phyloP scores from a whole-genome alignment of 2,113 vertebrate genomes.

The Amia ocellicauda region DNA sequence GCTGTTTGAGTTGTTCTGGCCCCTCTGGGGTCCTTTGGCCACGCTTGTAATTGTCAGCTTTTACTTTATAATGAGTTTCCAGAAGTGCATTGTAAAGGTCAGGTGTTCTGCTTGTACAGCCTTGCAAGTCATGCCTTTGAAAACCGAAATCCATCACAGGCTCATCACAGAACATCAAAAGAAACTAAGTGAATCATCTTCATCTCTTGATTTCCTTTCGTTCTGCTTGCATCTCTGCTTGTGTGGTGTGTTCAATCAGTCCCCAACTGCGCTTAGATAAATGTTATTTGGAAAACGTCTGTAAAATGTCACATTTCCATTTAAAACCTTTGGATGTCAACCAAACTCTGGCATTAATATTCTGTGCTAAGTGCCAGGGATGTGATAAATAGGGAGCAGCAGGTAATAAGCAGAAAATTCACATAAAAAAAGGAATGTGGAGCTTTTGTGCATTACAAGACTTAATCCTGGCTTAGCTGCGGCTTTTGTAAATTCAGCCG shows the following conservation, averaged over 20 bases:
- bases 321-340: conserved; percentile 6
- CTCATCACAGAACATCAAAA: conserved; percentile 6
- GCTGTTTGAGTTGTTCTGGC: background rate
- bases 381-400: conserved; percentile 1
- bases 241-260: conserved; percentile 4
- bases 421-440: background rate
- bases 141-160: background rate
- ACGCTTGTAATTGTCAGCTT: background rate
- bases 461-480: background rate
- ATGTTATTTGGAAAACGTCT: conserved; percentile 7
- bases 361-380: background rate
- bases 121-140: background rate
- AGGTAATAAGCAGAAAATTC: background rate
- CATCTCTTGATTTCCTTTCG: background rate
- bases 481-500: conserved; percentile 1
- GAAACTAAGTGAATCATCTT: background rate
- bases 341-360: background rate
- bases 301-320: conserved; percentile 15
- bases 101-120: background rate
- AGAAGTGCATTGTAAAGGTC: background rate
- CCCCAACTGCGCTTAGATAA: background rate
- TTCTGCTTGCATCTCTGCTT: background rate
- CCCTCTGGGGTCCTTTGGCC: background rate
- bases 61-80: background rate
- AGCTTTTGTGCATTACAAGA: conserved; percentile 9